Evolutionary conservation across 2,888 invertebrate genomes (phyloP).

Genomic region (Prostheceraeus crozeri): DNA sequence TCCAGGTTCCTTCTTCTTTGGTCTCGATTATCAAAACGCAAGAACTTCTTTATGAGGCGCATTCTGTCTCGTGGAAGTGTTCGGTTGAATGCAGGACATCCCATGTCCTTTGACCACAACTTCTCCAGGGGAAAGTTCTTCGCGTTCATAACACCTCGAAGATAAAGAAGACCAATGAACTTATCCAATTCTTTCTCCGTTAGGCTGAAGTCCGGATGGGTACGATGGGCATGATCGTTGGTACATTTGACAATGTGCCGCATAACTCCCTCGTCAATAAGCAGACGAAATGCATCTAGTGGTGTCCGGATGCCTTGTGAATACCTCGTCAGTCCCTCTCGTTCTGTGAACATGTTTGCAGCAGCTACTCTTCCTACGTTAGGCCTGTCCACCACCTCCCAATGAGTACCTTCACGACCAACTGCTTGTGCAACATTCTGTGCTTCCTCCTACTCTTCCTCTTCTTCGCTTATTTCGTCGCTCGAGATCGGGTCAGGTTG

Average conservation of each 20-base stretch:
- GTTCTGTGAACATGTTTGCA: slow-evolving; percentile 19
- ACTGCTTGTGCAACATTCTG: slow-evolving; percentile 22
- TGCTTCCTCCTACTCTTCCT: slow-evolving; percentile 9
- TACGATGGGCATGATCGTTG: slow-evolving; percentile 4
- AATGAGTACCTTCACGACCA: slow-evolving; percentile 21
- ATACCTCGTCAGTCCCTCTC: slow-evolving; percentile 23
- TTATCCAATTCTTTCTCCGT: slow-evolving; percentile 4
- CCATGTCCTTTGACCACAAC: slow-evolving; percentile 5
- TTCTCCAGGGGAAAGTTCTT: slow-evolving; percentile 3
- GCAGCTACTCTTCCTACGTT: slow-evolving; percentile 22
- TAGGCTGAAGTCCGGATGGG: slow-evolving; percentile 8
- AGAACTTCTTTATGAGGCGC: slow-evolving; percentile 4
- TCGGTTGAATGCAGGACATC: slow-evolving; percentile 4
- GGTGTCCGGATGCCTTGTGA: slow-evolving; percentile 4
- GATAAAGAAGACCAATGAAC: slow-evolving; percentile 1
- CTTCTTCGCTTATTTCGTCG: slow-evolving; percentile 18
- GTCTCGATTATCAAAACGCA: neutral
- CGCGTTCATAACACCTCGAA: slow-evolving; percentile 4
- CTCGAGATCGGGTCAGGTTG: slow-evolving; percentile 19
- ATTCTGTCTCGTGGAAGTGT: slow-evolving; percentile 8
- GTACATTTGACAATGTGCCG: neutral
- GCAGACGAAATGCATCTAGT: slow-evolving; percentile 8
- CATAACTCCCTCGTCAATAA: slow-evolving; percentile 1
- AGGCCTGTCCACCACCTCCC: slow-evolving; percentile 17
- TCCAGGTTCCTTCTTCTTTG: neutral